phyloP scores from a whole-genome alignment of 2,797 vertebrate genomes.

The Remorina albescens region DNA sequence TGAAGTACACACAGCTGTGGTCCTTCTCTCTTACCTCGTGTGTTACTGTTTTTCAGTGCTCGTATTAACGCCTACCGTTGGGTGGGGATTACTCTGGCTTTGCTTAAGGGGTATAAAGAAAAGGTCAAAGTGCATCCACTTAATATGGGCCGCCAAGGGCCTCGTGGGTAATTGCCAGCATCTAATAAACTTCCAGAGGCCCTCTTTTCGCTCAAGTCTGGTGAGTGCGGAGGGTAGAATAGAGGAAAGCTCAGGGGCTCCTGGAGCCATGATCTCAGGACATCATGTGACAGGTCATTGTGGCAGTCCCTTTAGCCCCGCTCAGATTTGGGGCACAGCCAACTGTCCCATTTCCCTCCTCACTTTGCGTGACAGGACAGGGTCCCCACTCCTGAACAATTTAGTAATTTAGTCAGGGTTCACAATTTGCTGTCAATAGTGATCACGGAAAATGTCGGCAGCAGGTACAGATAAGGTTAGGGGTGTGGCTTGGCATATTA shows the following conservation, averaged over 20 bases:
- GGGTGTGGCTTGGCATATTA: conserved; percentile 59
- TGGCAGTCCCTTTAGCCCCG: conserved; percentile 59
- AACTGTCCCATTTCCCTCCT: conserved; percentile 37
- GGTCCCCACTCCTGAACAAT: conserved; percentile 62
- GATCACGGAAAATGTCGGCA: conserved; percentile 47
- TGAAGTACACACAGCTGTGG: conserved; percentile 3
- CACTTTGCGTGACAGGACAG: conserved; percentile 58
- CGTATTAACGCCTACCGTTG: conserved; percentile 83
- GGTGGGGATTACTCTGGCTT: conserved; percentile 84
- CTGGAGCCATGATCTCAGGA: conserved; percentile 59
- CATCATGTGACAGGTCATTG: conserved; percentile 73
- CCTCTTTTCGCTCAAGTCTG: conserved; percentile 61
- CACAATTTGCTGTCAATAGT: conserved; percentile 54
- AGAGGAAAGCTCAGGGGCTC: conserved; percentile 60
- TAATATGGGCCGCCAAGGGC: conserved; percentile 84
- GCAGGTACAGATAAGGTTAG: conserved; percentile 60
- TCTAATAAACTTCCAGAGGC: conserved; percentile 83
- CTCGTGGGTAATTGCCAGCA: conserved; percentile 84
- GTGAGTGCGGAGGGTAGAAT: conserved; percentile 39
- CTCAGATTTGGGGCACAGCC: conserved; percentile 44
- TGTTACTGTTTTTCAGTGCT: conserved; percentile 43
- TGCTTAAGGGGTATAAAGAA: conserved; percentile 79
- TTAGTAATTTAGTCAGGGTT: conserved; percentile 65
- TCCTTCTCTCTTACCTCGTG: conserved; percentile 32
- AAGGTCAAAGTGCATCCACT: conserved; percentile 83